These are phyloP conservation scores for Tipula vernalis DNA, from an alignment of 2,888 invertebrate species.

Conservation along the genomic window DNA sequence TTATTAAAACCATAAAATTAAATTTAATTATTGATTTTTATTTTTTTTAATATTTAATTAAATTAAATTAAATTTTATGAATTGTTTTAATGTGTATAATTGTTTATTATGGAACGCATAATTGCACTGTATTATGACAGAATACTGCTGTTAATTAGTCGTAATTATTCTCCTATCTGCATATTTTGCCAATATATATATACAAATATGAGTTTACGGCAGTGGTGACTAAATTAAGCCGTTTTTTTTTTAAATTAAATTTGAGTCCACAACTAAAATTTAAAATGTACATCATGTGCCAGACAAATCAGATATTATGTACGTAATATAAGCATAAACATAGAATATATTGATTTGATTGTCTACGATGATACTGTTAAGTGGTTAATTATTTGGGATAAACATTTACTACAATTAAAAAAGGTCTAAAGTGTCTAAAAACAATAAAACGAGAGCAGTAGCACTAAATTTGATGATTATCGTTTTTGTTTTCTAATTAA, in stretches of 20 bases:
- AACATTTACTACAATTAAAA: background rate
- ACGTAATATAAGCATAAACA: background rate
- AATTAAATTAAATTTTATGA: background rate
- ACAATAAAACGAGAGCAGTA: background rate
- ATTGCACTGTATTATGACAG: background rate
- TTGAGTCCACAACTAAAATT: background rate
- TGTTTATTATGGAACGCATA: background rate
- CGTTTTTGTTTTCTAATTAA: too few relatives aligned
- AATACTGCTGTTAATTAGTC: background rate
- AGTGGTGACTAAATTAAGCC: background rate
- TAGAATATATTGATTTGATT: background rate
- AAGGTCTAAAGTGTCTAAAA: background rate
- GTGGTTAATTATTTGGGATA: background rate
- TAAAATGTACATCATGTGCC: background rate
- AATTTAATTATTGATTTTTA: background rate
- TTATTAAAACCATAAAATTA: background rate
- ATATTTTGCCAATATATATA: background rate
- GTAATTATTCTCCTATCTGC: background rate
- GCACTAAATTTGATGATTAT: too few relatives aligned
- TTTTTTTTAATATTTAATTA: background rate
- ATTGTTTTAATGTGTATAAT: background rate
- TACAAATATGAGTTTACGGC: background rate
- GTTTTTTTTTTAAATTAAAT: background rate
- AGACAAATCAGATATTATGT: too few relatives aligned
- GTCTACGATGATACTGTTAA: background rate